These are phyloP conservation scores for Squalus acanthias DNA, from an alignment of 2,797 vertebrate species.

Conservation along the genomic window DNA sequence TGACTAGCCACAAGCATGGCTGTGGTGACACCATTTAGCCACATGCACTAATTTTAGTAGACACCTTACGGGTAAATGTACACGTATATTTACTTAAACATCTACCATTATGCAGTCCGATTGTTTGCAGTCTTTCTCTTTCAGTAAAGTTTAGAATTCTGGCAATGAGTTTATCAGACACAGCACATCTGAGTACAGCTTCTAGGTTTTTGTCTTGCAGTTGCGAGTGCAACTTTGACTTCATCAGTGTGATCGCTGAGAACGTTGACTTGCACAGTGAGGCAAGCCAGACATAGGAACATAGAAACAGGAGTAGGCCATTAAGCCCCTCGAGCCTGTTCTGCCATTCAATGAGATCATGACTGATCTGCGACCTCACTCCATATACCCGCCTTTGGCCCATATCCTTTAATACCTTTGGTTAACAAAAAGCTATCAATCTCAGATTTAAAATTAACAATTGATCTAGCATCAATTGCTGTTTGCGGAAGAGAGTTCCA, in stretches of 20 bases:
- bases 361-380: no score
- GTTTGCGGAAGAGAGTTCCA: no score
- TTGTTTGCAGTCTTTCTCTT: background rate
- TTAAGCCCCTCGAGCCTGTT: no score
- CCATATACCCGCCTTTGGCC: no score
- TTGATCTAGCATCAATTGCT: no score
- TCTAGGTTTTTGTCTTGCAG: background rate
- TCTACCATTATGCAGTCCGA: background rate
- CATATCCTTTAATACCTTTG: no score
- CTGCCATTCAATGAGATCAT: no score
- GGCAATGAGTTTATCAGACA: background rate
- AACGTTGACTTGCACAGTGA: background rate
- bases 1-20: background rate
- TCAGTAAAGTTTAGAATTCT: no score
- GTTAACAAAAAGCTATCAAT: no score
- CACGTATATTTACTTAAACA: background rate
- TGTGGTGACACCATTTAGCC: background rate
- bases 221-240: background rate
- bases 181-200: background rate
- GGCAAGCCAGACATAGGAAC: no score
- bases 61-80: background rate
- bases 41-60: background rate
- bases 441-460: no score
- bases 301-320: no score
- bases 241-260: background rate